Conservation (phyloP, 2,888 invertebrate genomes). For the Nemoura dubitans region DNA sequence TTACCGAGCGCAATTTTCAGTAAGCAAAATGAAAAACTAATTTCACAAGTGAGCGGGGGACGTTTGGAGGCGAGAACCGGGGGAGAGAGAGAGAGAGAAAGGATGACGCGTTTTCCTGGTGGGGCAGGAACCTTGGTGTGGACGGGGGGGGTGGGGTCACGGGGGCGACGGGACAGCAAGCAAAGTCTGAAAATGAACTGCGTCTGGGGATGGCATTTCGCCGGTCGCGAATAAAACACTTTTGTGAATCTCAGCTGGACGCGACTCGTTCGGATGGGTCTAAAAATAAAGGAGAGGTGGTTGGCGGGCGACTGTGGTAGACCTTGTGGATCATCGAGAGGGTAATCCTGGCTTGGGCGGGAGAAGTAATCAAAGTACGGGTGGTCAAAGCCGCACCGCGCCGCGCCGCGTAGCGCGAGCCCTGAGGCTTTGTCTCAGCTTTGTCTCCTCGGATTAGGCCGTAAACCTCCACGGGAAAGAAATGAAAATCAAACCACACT, state of each 20-base stretch:
- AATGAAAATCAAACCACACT: neutral
- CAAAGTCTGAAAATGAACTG: neutral
- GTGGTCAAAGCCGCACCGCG: neutral
- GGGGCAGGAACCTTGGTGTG: neutral
- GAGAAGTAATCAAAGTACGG: neutral
- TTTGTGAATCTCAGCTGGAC: neutral
- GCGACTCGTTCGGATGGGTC: neutral
- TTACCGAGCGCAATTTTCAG: neutral
- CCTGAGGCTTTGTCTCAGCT: neutral
- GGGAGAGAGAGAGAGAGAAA: neutral
- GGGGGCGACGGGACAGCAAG: neutral
- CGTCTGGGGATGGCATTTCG: neutral
- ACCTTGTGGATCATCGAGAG: neutral
- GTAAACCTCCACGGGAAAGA: neutral
- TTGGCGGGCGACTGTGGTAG: neutral
- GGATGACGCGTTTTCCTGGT: neutral
- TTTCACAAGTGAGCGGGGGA: conserved; percentile 2
- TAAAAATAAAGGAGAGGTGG: neutral
- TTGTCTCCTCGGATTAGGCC: neutral
- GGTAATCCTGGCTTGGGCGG: neutral
- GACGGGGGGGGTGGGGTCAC: too few relatives aligned
- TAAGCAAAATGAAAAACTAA: conserved; percentile 3
- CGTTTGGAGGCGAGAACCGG: neutral
- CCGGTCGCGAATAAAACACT: neutral
- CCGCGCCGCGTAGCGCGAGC: neutral